These are phyloP conservation scores for Anguilla anguilla DNA, from an alignment of 2,797 vertebrate genomes.

Conservation along the genomic window DNA sequence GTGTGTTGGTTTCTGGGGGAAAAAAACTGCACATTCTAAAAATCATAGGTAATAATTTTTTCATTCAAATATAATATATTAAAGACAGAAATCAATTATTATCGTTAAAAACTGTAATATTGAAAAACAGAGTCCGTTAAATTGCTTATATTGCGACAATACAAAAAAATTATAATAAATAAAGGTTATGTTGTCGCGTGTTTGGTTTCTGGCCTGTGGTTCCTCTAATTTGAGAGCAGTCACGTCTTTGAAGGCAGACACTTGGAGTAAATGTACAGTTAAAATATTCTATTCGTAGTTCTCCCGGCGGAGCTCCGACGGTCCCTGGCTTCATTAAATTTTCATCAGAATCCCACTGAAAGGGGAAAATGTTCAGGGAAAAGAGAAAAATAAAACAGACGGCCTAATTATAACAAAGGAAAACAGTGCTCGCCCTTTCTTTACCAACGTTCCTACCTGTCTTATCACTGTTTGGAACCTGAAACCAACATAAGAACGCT, in stretches of 20 bases:
- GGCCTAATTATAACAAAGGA: slow-evolving; percentile 83
- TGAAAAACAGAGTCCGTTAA: slow-evolving; percentile 61
- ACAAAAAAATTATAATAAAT: slow-evolving; percentile 61
- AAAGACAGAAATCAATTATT: slow-evolving; percentile 57
- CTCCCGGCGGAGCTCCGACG: slow-evolving; percentile 92
- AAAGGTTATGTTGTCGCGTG: slow-evolving; percentile 67
- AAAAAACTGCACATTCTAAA: slow-evolving; percentile 80
- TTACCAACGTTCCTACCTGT: slow-evolving; percentile 58
- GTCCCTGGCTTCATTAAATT: slow-evolving; percentile 98
- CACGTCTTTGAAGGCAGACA: slow-evolving; percentile 95
- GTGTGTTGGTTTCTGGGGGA: slow-evolving; percentile 75
- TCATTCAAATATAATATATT: slow-evolving; percentile 62
- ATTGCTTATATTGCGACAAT: slow-evolving; percentile 44
- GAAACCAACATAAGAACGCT: slow-evolving; percentile 25
- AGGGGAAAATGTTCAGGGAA: slow-evolving; percentile 73
- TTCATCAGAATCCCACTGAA: slow-evolving; percentile 97
- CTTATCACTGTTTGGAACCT: slow-evolving; percentile 42
- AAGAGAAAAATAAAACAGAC: slow-evolving; percentile 80
- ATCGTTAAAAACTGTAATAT: slow-evolving; percentile 71
- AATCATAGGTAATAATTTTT: slow-evolving; percentile 82
- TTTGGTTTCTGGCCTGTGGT: slow-evolving; percentile 82
- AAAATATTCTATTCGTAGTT: slow-evolving; percentile 95
- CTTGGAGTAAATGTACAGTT: slow-evolving; percentile 99
- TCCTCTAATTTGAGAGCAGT: slow-evolving; percentile 91
- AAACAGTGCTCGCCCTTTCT: slow-evolving; percentile 71